phyloP scores from a whole-genome alignment of 2,797 vertebrate genomes.

The Buphagus erythrorhynchus region DNA sequence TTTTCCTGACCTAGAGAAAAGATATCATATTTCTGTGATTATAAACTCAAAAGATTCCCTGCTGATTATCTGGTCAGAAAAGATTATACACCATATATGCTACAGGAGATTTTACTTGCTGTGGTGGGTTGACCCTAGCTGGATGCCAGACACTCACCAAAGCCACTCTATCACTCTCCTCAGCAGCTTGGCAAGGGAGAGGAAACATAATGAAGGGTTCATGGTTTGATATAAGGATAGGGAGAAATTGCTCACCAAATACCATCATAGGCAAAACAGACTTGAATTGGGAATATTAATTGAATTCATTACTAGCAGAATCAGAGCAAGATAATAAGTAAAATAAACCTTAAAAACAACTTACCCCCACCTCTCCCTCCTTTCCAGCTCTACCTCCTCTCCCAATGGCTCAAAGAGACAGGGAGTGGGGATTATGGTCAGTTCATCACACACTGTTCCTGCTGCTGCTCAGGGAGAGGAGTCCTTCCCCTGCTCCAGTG shows the following conservation, averaged over 20 bases:
- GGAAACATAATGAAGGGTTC: neutral
- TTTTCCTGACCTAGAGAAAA: neutral
- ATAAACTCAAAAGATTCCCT: neutral
- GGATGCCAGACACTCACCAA: neutral
- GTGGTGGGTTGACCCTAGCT: neutral
- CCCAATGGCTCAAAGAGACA: neutral
- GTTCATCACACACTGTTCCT: neutral
- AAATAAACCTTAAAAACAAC: neutral
- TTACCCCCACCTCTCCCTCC: neutral
- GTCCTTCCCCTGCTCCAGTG: neutral
- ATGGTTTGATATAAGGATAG: neutral
- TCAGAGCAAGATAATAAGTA: neutral
- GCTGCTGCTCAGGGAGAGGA: neutral
- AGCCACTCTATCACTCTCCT: neutral
- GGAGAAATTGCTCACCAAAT: neutral
- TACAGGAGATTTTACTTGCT: neutral
- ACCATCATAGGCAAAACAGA: neutral
- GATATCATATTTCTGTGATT: neutral
- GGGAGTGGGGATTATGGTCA: neutral
- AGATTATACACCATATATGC: neutral
- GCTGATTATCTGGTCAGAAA: neutral
- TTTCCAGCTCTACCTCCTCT: neutral
- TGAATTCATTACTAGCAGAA: neutral
- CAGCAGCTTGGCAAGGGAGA: neutral
- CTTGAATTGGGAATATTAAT: neutral